Percentiles rank a stretch among this genome's conserved stretches.
phyloP scores from a whole-genome alignment of 64 coral and sea anemone species.

The Pocillopora verrucosa region DNA sequence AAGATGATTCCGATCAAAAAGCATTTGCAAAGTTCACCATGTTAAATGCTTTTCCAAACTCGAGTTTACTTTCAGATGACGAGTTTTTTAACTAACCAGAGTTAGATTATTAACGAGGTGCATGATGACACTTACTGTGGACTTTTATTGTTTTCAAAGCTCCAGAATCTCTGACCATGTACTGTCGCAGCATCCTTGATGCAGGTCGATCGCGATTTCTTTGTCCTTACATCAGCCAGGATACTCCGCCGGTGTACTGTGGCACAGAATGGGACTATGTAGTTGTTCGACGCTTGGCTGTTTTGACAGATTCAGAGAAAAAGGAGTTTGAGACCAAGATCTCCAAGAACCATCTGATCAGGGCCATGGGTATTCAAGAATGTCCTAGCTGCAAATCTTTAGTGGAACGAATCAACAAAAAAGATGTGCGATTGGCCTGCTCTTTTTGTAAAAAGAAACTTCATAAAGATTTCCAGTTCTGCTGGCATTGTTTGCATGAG shows the following conservation, averaged over 20 bases:
- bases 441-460: conserved; percentile 47
- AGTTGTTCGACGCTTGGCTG: conserved; percentile 77
- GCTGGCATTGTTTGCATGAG: conserved; percentile 82
- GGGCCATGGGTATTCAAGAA: conserved; percentile 78
- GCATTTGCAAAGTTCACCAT: too few species aligned
- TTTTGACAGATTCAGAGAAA: conserved; percentile 73
- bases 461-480: conserved; percentile 58
- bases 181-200: conserved; percentile 78
- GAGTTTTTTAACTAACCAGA: too few species aligned
- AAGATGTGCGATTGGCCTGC: conserved; percentile 55
- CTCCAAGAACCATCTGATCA: conserved; percentile 75
- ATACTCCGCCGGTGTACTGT: conserved; percentile 59
- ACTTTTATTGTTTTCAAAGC: conserved; percentile 29
- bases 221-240: conserved; percentile 72
- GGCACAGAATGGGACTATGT: conserved; percentile 78
- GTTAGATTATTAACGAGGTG: too few species aligned
- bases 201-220: conserved; percentile 57
- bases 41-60: too few species aligned
- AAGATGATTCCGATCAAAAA: too few species aligned
- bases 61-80: too few species aligned
- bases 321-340: conserved; percentile 79
- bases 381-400: conserved; percentile 74
- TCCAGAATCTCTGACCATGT: conserved; percentile 81
- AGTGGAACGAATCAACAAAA: conserved; percentile 38
- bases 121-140: too few species aligned